Conservation (phyloP, 1,140 invertebrate species). For the Planococcus citri region DNA sequence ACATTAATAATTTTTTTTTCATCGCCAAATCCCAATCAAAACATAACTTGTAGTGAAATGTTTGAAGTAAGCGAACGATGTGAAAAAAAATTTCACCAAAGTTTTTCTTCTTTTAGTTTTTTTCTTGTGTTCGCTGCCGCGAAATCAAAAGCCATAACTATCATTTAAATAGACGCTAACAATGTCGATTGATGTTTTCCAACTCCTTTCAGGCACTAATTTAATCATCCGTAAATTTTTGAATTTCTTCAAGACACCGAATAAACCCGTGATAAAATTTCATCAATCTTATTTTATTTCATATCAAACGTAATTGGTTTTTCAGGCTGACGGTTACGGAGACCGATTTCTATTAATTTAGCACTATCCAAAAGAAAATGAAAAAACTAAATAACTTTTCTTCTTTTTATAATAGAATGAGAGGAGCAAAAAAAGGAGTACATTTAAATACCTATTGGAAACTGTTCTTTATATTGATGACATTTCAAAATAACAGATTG, state of each 20-base stretch:
- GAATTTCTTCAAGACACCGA: background rate
- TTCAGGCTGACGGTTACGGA: background rate
- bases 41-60: no score
- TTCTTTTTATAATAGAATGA: background rate
- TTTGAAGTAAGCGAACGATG: no score
- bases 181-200: background rate
- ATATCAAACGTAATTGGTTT: background rate
- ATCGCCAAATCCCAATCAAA: no score
- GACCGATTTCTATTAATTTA: background rate
- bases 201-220: background rate
- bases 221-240: background rate
- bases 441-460: background rate
- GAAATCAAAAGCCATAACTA: background rate
- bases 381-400: background rate
- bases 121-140: background rate
- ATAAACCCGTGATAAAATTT: background rate
- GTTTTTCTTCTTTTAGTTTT: no score
- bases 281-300: background rate
- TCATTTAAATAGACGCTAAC: background rate
- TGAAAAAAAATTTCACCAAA: no score
- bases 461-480: background rate
- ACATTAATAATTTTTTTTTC: no score
- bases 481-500: background rate
- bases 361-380: background rate
- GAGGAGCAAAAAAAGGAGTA: background rate